Percentiles rank a stretch among this genome's conserved stretches.
These are phyloP conservation scores for Sycophila texana DNA, from an alignment of 2,888 invertebrate species.

Conservation along the genomic window DNA sequence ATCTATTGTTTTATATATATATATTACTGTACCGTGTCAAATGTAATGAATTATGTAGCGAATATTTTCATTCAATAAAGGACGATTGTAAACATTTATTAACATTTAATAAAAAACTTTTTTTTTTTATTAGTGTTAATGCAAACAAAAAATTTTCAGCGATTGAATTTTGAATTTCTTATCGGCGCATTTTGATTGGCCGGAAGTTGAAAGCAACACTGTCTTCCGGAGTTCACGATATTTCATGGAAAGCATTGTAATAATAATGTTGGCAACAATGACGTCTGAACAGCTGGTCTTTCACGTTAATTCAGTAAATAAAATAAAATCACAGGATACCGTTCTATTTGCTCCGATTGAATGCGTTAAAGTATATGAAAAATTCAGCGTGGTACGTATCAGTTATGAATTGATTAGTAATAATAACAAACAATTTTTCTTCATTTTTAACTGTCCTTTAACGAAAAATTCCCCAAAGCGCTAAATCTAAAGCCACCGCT, in stretches of 20 bases:
- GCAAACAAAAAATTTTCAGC: too few relatives aligned
- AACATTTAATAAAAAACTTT: too few relatives aligned
- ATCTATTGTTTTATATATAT: too few relatives aligned
- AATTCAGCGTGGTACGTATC: slow-evolving; percentile 32
- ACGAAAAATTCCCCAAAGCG: background rate
- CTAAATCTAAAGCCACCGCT: slow-evolving; percentile 1
- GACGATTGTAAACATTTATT: too few relatives aligned
- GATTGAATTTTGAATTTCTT: background rate
- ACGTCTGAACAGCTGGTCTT: slow-evolving; percentile 45
- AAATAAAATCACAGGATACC: slow-evolving; percentile 37
- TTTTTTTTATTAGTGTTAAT: too few relatives aligned
- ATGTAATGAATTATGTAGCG: too few relatives aligned
- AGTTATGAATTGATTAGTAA: background rate
- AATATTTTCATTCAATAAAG: too few relatives aligned
- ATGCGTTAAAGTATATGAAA: slow-evolving; percentile 21
- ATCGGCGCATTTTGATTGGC: background rate
- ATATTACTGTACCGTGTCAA: too few relatives aligned
- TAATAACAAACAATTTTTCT: background rate
- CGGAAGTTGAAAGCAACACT: background rate
- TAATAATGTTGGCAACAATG: slow-evolving; percentile 46
- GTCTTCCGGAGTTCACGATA: background rate
- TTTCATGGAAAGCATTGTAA: background rate
- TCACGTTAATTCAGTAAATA: slow-evolving; percentile 40
- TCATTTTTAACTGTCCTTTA: background rate
- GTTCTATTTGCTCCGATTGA: slow-evolving; percentile 36